Base-by-base conservation (phyloP, 35 echinoderm and acorn worm genomes). In the Anneissia japonica region DNA sequence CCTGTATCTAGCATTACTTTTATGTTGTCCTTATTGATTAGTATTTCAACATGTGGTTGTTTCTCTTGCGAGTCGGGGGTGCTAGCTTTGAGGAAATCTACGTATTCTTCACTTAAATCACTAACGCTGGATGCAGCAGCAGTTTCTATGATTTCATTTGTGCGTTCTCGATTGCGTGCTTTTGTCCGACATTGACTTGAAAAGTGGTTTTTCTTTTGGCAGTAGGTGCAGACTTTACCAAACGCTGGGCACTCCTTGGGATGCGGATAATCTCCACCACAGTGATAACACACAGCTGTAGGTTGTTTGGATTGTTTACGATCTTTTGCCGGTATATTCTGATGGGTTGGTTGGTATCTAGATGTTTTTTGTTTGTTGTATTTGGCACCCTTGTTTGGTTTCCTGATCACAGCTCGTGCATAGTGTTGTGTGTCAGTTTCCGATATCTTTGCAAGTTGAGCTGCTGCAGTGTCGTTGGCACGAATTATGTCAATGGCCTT, bases 241-340 rank as follows among this genome's bases (percentile, higher is more conserved):
- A 30, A 26, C 21, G 86, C 86, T 32, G 86, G 86, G 32, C 86
- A 88, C 29, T 23, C n/a, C 30, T 43, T 33, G 36, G 37, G 17
- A 37, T 88, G 86, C 23, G 86, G 86, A 43, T 88, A 88, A 9
- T 81, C 79, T 10, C 75, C 86, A 32, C 86, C 76, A 80, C 86
- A 88, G 86, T 81, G 28, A 12, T 46, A 37, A 33, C 86, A 88
- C n/a, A n/a, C n/a, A n/a, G n/a, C n/a, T n/a, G n/a, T n/a, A n/a
- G n/a, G n/a, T n/a, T n/a, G n/a, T n/a, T n/a, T n/a, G n/a, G n/a
- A n/a, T n/a, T n/a, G n/a, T n/a, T 43, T 43, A 4, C 4, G 40
- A 6, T 6, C 14, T n/a, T n/a, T n/a, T n/a, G n/a, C n/a, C n/a
- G n/a, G n/a, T n/a, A n/a, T n/a, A n/a, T n/a, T 76, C 9, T 10